Base-by-base conservation (phyloP, 1,140 invertebrate genomes). In the Zelostemma sp. region DNA sequence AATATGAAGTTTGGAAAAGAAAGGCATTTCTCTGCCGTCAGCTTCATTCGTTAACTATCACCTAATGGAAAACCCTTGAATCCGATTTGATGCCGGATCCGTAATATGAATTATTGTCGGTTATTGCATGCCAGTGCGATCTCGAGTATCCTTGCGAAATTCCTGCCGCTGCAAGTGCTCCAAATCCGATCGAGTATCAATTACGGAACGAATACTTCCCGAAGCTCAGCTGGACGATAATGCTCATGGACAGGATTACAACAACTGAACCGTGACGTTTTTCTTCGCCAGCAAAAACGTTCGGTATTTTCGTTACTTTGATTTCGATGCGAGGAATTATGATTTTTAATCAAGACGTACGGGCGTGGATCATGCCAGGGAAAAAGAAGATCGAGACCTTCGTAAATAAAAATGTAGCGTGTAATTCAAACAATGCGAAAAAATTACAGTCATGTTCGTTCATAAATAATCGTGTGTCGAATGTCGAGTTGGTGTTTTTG, bases 121-220 rank as follows among this genome's bases (percentile, higher is more conserved):
- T 67, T 72, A 72, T 68, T 65, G 65, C 59, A 61, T 66, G 57
- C 56, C 63, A 60, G 50, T 49, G 46, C 56, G 46, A 63, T 63
- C 49, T 58, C 59, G 38, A 16, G 21, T 16, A 61, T 66, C 50
- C 64, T 64, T 55, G 55, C 38, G 40, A 74, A 73, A 78, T 74
- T 76, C 61, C 68, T 62, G 46, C 68, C 69, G 43, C 68, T 72
- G 43, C 51, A 79, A 68, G 62, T 46, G 49, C 64, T 72, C 54
- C 68, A 57, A 77, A 75, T 69, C 48, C 68, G 64, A 82, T 82
- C 59, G 56, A 80, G 63, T 79, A 79, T 64, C 79, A 76, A 80
- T 78, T 80, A 74, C 80, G 76, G 59, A 51, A 78, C 56, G 47
- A 53, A 46, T 54, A 63, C 58, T 81, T 77, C 59, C 57, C 69